Evolutionary conservation across 1,140 invertebrate species (phyloP).

Genomic region (Sycophaga agraensis): DNA sequence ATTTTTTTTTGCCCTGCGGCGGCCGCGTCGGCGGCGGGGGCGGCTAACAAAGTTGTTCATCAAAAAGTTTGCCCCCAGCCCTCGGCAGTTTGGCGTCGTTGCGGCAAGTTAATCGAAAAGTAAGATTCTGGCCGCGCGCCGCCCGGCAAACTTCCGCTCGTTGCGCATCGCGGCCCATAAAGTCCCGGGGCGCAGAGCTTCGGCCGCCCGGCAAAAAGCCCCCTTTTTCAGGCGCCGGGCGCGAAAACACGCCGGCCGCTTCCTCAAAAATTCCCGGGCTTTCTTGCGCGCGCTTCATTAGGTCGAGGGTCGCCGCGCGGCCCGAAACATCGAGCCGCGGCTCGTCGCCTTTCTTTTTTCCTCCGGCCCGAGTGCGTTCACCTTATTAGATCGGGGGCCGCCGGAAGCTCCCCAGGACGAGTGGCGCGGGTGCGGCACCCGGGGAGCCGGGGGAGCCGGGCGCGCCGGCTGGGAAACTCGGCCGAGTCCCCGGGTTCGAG

Average conservation of each 20-base stretch:
- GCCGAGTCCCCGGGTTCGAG: not conserved
- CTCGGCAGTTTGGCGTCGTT: not conserved
- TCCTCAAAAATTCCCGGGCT: no score
- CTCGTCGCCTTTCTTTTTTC: no score
- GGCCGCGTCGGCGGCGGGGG: no score
- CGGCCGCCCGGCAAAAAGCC: not conserved
- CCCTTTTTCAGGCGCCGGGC: not conserved
- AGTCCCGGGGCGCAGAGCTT: slow-evolving; percentile 3
- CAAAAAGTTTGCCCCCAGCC: slow-evolving; percentile 26
- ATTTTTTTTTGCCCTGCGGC: slow-evolving; percentile 17
- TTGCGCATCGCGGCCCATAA: slow-evolving; percentile 12
- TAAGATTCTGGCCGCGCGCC: slow-evolving; percentile 15
- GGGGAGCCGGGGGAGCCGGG: no score
- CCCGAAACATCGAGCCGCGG: slow-evolving; percentile 5
- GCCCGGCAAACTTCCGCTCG: slow-evolving; percentile 11
- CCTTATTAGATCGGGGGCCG: no score
- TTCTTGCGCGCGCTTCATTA: no score
- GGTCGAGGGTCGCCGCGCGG: no score
- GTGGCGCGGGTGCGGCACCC: no score
- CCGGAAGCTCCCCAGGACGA: no score
- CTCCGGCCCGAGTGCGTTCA: no score
- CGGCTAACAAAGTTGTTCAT: slow-evolving; percentile 32
- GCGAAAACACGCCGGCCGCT: not conserved
- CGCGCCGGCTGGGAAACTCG: not conserved
- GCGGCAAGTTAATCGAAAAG: slow-evolving; percentile 27